A percentile compares a stretch with the other conserved stretches of the same genome.
Evolutionary conservation across 2,113 vertebrate genomes (phyloP).

Genomic region (Genyomyrus donnyi): DNA sequence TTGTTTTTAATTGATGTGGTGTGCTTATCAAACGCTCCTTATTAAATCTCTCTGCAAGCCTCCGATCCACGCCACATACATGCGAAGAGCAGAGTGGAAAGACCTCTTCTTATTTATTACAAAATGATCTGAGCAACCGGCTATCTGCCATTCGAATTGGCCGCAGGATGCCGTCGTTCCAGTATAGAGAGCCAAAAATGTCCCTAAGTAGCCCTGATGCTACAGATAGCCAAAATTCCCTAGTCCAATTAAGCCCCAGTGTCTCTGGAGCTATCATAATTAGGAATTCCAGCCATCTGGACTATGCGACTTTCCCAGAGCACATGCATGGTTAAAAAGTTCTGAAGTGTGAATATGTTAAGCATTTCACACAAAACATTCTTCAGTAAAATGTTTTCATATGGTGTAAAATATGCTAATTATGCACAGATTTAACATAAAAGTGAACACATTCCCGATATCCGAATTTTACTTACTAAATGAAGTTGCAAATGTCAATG

Average conservation of each 20-base stretch:
- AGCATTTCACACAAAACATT: not conserved
- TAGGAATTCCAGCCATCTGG: constrained; percentile 1
- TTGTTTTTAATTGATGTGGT: not conserved
- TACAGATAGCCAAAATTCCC: not conserved
- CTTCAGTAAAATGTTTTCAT: not conserved
- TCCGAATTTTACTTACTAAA: not conserved
- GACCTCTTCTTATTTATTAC: not conserved
- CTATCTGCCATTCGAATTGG: not conserved
- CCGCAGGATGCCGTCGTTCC: not conserved
- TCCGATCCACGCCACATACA: not conserved
- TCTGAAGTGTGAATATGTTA: not conserved
- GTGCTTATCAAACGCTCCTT: not conserved
- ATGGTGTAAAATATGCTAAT: not conserved
- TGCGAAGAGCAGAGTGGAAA: not conserved
- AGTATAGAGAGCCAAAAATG: not conserved
- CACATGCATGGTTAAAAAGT: not conserved
- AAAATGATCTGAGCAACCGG: not conserved
- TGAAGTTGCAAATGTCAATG: not conserved
- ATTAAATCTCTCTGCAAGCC: not conserved
- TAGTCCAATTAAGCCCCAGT: not conserved
- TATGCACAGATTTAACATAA: not conserved
- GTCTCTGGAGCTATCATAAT: not conserved
- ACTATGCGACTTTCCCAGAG: not conserved
- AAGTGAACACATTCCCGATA: not conserved
- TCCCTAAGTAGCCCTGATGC: not conserved